These are phyloP conservation scores for Molothrus ater DNA, from an alignment of 2,797 vertebrate species.

Conservation along the genomic window DNA sequence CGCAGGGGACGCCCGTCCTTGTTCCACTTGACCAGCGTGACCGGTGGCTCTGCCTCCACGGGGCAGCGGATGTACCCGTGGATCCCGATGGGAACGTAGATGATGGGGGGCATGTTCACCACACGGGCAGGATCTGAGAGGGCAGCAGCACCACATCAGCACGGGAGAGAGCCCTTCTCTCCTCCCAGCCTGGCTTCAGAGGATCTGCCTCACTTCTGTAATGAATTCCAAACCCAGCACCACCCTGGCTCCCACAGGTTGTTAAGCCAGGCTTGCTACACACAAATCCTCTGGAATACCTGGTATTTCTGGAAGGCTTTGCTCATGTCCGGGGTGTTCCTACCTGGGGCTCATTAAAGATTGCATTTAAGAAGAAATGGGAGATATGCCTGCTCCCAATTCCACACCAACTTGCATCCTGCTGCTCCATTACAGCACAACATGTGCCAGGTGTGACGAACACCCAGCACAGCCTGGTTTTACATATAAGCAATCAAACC, in stretches of 20 bases:
- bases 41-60: slow-evolving; percentile 96
- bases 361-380: not conserved
- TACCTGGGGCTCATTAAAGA: not conserved
- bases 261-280: not conserved
- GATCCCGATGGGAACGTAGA: slow-evolving; percentile 96
- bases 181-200: not conserved
- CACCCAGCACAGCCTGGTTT: not conserved
- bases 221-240: not conserved
- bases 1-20: slow-evolving; percentile 95
- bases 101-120: slow-evolving; percentile 97
- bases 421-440: not conserved
- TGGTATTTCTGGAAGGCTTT: not conserved
- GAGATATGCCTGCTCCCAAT: not conserved
- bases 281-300: not conserved
- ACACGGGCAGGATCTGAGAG: slow-evolving; percentile 93
- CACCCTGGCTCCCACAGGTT: not conserved
- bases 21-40: slow-evolving; percentile 95
- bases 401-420: not conserved
- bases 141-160: not conserved
- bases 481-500: not conserved
- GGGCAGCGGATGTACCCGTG: slow-evolving; percentile 98
- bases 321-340: not conserved
- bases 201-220: not conserved
- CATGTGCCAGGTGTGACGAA: accelerated
- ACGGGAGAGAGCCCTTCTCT: accelerated